Evolutionary conservation across 2,797 vertebrate species (phyloP).

Genomic region (Acanthornis magna): DNA sequence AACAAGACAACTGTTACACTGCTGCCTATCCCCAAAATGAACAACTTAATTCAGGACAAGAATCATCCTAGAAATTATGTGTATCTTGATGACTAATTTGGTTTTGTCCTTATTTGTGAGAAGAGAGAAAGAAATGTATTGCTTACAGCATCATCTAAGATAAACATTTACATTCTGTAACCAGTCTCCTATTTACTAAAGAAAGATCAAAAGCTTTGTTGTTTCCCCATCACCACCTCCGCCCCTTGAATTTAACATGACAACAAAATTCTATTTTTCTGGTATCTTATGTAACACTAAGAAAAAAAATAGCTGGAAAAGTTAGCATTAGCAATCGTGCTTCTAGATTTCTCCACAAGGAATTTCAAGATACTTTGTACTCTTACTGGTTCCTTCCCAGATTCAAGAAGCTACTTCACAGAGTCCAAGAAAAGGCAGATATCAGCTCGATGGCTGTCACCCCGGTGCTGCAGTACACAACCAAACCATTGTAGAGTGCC

Average conservation of each 20-base stretch:
- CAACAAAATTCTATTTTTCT: conserved; percentile 21
- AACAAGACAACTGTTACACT: neutral
- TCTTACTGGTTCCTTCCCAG: neutral
- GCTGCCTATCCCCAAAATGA: neutral
- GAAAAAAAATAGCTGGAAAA: neutral
- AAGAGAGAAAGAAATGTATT: neutral
- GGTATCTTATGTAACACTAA: conserved; percentile 5
- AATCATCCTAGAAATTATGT: neutral
- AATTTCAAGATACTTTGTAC: neutral
- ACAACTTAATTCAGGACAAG: neutral
- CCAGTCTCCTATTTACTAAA: conserved; percentile 31
- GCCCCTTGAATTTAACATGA: neutral
- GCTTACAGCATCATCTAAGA: neutral
- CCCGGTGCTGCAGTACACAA: neutral
- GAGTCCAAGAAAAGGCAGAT: neutral
- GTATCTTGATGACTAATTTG: neutral
- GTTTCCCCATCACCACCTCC: neutral
- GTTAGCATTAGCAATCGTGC: neutral
- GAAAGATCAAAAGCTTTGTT: conserved; percentile 53
- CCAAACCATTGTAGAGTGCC: neutral
- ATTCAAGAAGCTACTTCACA: neutral
- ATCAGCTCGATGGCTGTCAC: neutral
- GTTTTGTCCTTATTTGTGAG: neutral
- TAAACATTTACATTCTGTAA: conserved; percentile 31
- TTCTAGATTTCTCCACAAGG: neutral